Evolutionary conservation across 2,113 vertebrate genomes (phyloP).

Genomic region (Gnathonemus longibarbis): DNA sequence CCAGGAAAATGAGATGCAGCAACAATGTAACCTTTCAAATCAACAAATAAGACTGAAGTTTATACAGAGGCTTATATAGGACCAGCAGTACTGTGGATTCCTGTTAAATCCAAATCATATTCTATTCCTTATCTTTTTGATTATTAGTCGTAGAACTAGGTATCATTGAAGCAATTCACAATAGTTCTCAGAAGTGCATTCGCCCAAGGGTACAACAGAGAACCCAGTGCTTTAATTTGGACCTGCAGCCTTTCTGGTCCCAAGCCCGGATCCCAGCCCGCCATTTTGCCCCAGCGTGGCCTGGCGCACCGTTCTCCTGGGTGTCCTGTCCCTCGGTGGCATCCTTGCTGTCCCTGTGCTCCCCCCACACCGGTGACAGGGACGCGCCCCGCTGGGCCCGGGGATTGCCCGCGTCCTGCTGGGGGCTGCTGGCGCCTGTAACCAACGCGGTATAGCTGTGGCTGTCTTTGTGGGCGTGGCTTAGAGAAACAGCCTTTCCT

Average conservation of each 20-base stretch:
- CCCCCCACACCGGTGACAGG: conserved; percentile 65
- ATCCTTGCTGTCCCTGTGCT: conserved; percentile 64
- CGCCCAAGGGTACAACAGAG: background rate
- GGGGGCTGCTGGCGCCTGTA: conserved; percentile 33
- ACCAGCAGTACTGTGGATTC: background rate
- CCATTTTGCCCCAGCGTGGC: background rate
- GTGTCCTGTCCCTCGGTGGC: conserved; percentile 61
- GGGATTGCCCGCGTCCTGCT: conserved; percentile 18
- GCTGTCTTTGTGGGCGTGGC: background rate
- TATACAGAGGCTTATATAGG: background rate
- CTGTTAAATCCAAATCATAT: background rate
- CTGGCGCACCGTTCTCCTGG: conserved; percentile 61
- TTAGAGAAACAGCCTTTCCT: background rate
- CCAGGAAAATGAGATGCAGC: background rate
- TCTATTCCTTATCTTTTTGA: background rate
- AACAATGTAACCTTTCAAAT: background rate
- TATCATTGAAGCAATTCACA: background rate
- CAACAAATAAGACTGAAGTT: background rate
- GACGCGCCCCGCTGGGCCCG: conserved; percentile 51
- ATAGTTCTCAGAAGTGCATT: background rate
- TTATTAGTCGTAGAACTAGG: background rate
- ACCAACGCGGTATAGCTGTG: background rate
- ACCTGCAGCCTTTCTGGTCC: background rate
- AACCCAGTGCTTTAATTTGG: background rate
- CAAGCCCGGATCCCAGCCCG: background rate